Evolutionary conservation across 2,888 invertebrate genomes (phyloP).

Genomic region (Parnassius apollo): DNA sequence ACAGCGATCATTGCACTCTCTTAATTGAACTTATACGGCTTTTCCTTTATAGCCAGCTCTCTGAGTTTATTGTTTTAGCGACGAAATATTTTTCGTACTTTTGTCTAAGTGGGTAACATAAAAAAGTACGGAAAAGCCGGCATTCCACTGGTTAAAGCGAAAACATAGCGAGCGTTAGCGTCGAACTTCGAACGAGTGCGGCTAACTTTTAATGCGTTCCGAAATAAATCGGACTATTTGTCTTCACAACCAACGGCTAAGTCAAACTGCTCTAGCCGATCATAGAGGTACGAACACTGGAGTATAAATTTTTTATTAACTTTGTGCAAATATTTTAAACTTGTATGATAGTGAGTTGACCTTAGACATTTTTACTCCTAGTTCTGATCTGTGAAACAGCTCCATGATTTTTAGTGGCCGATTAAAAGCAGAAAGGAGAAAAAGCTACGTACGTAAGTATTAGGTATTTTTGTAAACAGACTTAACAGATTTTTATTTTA

Average conservation of each 20-base stretch:
- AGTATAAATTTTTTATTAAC: neutral
- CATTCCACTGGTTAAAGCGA: conserved; percentile 30
- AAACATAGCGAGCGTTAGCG: conserved; percentile 31
- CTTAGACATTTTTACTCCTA: neutral
- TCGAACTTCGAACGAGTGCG: conserved; percentile 33
- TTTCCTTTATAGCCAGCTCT: conserved; percentile 17
- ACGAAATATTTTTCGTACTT: conserved; percentile 22
- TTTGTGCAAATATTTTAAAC: neutral
- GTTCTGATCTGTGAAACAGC: neutral
- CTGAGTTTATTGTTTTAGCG: conserved; percentile 21
- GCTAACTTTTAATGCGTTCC: conserved; percentile 65
- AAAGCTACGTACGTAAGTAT: no score
- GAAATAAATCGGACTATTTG: conserved; percentile 69
- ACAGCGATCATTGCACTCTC: conserved; percentile 10
- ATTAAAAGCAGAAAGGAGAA: no score
- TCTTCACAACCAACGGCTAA: conserved; percentile 44
- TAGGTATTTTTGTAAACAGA: no score
- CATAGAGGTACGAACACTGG: conserved; percentile 1
- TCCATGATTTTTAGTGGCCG: neutral
- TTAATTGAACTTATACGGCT: conserved; percentile 22
- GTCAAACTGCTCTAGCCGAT: conserved; percentile 11
- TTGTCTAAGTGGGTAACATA: conserved; percentile 19
- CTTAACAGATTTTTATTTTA: no score
- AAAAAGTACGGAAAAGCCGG: conserved; percentile 31
- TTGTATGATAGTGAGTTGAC: no score